A percentile compares a stretch with the other conserved stretches of the same genome.
Evolutionary conservation across 1,140 invertebrate species (phyloP).

Genomic region (Drosophila leontia): DNA sequence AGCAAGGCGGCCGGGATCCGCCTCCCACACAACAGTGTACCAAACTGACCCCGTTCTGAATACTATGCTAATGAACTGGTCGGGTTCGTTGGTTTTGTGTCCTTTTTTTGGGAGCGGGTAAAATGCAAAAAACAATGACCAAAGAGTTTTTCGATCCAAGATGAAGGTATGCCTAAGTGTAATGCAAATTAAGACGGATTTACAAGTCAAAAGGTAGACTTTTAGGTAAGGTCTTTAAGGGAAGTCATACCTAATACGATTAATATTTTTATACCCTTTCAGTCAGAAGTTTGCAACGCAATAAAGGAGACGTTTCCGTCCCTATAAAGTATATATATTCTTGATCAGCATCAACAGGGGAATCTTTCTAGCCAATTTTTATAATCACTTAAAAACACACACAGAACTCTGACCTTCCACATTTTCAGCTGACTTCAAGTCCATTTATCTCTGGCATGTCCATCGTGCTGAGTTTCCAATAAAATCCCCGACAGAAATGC

Average conservation of each 20-base stretch:
- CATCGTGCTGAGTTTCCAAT: slow-evolving; percentile 31
- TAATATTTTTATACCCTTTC: background rate
- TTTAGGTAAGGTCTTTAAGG: background rate
- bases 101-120: slow-evolving; percentile 6
- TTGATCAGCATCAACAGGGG: no score
- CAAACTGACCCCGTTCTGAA: slow-evolving; percentile 52
- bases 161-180: slow-evolving; percentile 18
- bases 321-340: no score
- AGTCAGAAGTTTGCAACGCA: no score
- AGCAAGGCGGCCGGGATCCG: background rate
- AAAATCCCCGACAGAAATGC: slow-evolving; percentile 19
- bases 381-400: slow-evolving; percentile 7
- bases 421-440: slow-evolving; percentile 9
- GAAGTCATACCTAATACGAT: background rate
- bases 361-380: slow-evolving; percentile 3
- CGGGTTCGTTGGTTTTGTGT: slow-evolving; percentile 16
- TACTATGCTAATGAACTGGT: slow-evolving; percentile 66
- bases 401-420: background rate
- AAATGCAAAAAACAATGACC: slow-evolving; percentile 10
- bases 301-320: no score
- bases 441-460: slow-evolving; percentile 37
- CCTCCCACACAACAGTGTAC: background rate
- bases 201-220: slow-evolving; percentile 20
- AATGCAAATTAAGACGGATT: slow-evolving; percentile 23
- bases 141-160: slow-evolving; percentile 14